Base-by-base conservation (phyloP, 2,113 vertebrate species). In the Mormoops blainvillei region DNA sequence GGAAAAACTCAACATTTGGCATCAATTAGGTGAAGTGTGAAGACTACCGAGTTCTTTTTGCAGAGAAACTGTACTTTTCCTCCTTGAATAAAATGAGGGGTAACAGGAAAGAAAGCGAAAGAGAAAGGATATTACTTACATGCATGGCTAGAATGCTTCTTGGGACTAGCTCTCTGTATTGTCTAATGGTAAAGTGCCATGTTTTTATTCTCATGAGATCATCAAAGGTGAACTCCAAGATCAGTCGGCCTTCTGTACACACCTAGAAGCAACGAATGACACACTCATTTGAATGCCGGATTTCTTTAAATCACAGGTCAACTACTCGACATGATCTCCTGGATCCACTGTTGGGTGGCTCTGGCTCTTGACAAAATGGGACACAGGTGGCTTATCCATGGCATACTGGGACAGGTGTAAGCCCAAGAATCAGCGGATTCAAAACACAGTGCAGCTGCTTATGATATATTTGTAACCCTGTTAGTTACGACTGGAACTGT, bases 171-270 rank as follows among this genome's bases (percentile, higher is more conserved):
- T 99, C 99, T 98, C 99, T 98, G 98, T 99, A 99, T 98, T 99
- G 99, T 98, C 99, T 99, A 98, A 99, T 99, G 98, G 99, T 99
- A 99, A 99, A 99, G 99, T 99, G 99, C 99, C 99, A 99, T 58
- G 99, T 99, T 99, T 99, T 99, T 98, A 99, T 99, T 98, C 99
- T 99, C 99, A 99, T 99, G 98, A 99, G 99, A 98, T 99, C 99
- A 97, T 99, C 99, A 93, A 99, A 99, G 97, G 99, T 99, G 97
- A 99, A 99, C 98, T 99, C 99, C 98, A 99, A 98, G 98, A 99
- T 99, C 98, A 99, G 98, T 92, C 99, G 99, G 65, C 99, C 99
- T 99, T 99, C 99, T 88, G 99, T 99, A 96, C 99, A 99, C 82
- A 99, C 99, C 99, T 99, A 98, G 78, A 98, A 98, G 83, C 83